These are phyloP conservation scores for Acromyrmex charruanus DNA, from an alignment of 1,140 invertebrate species.

Conservation along the genomic window DNA sequence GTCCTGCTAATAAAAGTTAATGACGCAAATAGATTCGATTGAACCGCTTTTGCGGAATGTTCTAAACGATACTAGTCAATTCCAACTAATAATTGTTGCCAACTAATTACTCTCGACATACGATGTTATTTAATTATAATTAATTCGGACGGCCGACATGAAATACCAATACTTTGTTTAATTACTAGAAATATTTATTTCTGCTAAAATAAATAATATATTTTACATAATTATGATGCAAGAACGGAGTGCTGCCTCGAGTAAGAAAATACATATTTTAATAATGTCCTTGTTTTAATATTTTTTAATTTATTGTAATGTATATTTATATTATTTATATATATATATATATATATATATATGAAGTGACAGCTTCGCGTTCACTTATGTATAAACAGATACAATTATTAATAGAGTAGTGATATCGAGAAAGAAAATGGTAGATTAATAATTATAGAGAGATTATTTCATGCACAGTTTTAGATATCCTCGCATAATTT, in stretches of 20 bases:
- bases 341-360: too few relatives aligned
- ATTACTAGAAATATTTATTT: not conserved
- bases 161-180: not conserved
- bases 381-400: not conserved
- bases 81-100: conserved; percentile 1
- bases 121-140: conserved; percentile 21
- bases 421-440: not conserved
- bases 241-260: not conserved
- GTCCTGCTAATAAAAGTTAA: conserved; percentile 71
- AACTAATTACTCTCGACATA: not conserved
- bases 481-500: not conserved
- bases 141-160: not conserved
- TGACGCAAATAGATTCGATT: not conserved
- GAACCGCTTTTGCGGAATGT: not conserved
- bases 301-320: conserved; percentile 2
- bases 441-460: not conserved
- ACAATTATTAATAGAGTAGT: not conserved
- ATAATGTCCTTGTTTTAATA: not conserved
- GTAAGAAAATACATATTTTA: not conserved
- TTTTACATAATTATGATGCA: not conserved
- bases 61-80: not conserved
- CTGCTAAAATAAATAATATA: not conserved
- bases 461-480: not conserved
- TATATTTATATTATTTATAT: too few relatives aligned
- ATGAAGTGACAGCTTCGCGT: too few relatives aligned